These are phyloP conservation scores for Amblyteles armatorius DNA, from an alignment of 2,888 invertebrate genomes.

Conservation along the genomic window DNA sequence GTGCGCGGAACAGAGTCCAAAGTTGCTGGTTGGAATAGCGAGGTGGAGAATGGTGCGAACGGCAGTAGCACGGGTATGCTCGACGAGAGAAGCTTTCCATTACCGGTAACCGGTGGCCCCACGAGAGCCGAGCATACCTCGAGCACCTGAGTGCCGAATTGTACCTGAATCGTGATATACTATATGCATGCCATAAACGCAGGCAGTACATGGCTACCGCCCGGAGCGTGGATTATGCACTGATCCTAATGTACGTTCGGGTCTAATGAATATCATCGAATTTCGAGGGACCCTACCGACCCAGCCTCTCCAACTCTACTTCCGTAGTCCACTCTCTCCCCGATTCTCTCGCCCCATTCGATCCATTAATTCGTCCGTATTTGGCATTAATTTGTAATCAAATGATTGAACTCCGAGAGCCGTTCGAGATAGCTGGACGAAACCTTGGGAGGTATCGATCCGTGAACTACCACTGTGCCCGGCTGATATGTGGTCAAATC, in stretches of 20 bases:
- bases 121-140: slow-evolving; percentile 61
- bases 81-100: slow-evolving; percentile 69
- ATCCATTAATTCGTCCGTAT: slow-evolving; percentile 9
- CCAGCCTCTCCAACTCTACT: background rate
- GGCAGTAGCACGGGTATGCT: slow-evolving; percentile 31
- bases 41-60: slow-evolving; percentile 33
- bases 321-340: background rate
- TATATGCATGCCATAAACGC: slow-evolving; percentile 14
- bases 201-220: slow-evolving; percentile 61
- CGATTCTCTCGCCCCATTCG: background rate
- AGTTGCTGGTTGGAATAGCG: slow-evolving; percentile 49
- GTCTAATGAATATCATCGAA: slow-evolving; percentile 65
- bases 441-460: slow-evolving; percentile 16
- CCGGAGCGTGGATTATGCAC: slow-evolving; percentile 66
- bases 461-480: background rate
- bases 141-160: slow-evolving; percentile 59
- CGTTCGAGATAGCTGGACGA: slow-evolving; percentile 5
- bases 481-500: background rate
- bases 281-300: slow-evolving; percentile 27
- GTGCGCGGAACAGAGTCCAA: slow-evolving; percentile 59
- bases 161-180: slow-evolving; percentile 55
- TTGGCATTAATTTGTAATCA: slow-evolving; percentile 29
- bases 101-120: slow-evolving; percentile 65
- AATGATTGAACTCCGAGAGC: slow-evolving; percentile 10
- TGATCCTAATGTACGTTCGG: slow-evolving; percentile 64